These are phyloP conservation scores for Hyles vespertilio DNA, from an alignment of 1,140 invertebrate species.

Conservation along the genomic window DNA sequence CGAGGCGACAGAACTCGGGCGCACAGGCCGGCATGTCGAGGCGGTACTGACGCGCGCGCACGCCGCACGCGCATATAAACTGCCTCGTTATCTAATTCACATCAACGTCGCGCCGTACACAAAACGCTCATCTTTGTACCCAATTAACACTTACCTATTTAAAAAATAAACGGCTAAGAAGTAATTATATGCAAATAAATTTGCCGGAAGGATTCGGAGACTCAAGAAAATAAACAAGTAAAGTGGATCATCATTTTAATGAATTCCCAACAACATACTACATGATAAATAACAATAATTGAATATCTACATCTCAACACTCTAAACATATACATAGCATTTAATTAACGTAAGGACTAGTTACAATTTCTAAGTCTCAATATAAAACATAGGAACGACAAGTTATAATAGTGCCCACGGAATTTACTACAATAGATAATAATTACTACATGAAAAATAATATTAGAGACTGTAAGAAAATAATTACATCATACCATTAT, in stretches of 20 bases:
- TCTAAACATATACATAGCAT: not conserved
- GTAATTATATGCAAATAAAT: not conserved
- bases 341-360: too few species aligned
- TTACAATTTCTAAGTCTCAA: too few species aligned
- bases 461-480: too few species aligned
- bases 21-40: slow-evolving; percentile 80
- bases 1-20: slow-evolving; percentile 77
- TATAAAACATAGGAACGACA: too few species aligned
- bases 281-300: slow-evolving; percentile 4
- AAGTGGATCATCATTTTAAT: slow-evolving; percentile 6
- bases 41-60: slow-evolving; percentile 55
- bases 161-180: slow-evolving; percentile 32
- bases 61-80: slow-evolving; percentile 56
- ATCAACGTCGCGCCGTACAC: slow-evolving; percentile 32
- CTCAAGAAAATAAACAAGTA: slow-evolving; percentile 25
- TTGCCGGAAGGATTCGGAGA: not conserved
- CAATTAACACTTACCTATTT: slow-evolving; percentile 63
- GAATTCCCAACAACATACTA: not conserved
- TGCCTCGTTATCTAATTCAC: slow-evolving; percentile 50
- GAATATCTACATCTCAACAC: slow-evolving; percentile 6
- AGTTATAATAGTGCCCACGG: too few species aligned
- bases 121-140: slow-evolving; percentile 66
- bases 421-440: too few species aligned
- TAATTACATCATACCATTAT: too few species aligned
- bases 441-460: too few species aligned